Conservation (phyloP, 2,113 vertebrate species). For the Orientallactaga bullata region DNA sequence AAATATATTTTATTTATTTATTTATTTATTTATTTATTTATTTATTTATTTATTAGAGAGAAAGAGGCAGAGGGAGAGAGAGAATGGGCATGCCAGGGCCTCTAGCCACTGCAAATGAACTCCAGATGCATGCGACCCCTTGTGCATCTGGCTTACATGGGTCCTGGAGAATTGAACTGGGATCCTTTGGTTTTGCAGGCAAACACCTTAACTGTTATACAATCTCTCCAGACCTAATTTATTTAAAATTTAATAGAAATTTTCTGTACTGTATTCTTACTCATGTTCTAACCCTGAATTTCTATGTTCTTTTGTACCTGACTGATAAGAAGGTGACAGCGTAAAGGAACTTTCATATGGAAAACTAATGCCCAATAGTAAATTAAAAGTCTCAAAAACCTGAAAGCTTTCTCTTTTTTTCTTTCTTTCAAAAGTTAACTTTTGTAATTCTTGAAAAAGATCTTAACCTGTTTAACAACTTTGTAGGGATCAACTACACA, state of each 20-base stretch:
- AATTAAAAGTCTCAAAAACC: not conserved
- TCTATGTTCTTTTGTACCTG: not conserved
- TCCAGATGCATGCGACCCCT: no score
- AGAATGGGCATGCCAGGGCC: no score
- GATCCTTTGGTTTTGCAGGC: no score
- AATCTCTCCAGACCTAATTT: no score
- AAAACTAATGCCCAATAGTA: conserved; percentile 10
- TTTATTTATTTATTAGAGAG: no score
- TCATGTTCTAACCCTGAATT: not conserved
- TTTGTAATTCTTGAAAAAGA: conserved; percentile 63
- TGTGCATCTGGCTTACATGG: no score
- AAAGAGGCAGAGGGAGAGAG: no score
- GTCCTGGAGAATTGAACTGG: no score
- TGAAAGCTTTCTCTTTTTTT: conserved; percentile 24
- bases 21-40: no score
- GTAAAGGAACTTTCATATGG: conserved; percentile 1
- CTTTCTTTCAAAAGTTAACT: conserved; percentile 66
- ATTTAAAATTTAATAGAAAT: conserved; percentile 1
- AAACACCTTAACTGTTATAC: no score
- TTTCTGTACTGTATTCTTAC: not conserved
- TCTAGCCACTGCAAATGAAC: no score
- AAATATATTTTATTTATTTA: no score
- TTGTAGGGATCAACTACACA: conserved; percentile 82
- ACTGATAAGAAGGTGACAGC: not conserved
- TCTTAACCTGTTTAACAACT: conserved; percentile 89